phyloP scores from a whole-genome alignment of 2,113 vertebrate genomes.

The Carlito syrichta region DNA sequence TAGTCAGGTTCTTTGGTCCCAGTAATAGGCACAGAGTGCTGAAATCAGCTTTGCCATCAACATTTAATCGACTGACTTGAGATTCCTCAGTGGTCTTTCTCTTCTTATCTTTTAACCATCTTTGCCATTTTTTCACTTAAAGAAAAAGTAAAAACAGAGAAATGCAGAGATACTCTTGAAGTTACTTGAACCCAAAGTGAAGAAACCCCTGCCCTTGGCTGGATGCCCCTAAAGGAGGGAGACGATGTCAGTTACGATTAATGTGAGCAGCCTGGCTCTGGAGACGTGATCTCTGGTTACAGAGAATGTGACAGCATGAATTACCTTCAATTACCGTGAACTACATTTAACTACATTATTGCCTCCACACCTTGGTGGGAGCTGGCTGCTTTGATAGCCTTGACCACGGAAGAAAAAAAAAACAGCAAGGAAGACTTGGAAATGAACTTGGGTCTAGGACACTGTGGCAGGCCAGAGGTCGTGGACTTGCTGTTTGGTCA shows the following conservation, averaged over 20 bases:
- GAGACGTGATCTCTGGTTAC: slow-evolving; percentile 80
- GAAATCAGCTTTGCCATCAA: slow-evolving; percentile 5
- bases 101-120: slow-evolving; percentile 18
- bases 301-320: slow-evolving; percentile 83
- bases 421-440: neutral
- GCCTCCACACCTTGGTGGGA: slow-evolving; percentile 75
- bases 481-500: neutral
- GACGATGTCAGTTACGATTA: slow-evolving; percentile 82
- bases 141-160: slow-evolving; percentile 27
- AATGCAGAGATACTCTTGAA: slow-evolving; percentile 34
- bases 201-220: slow-evolving; percentile 49
- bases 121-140: slow-evolving; percentile 27
- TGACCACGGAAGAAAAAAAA: slow-evolving; percentile 45
- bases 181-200: slow-evolving; percentile 67
- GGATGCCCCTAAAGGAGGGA: slow-evolving; percentile 76
- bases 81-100: slow-evolving; percentile 15
- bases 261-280: slow-evolving; percentile 72
- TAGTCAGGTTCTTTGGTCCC: neutral
- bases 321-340: slow-evolving; percentile 84
- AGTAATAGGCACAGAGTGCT: neutral
- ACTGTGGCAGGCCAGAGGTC: neutral
- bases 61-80: neutral
- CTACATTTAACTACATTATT: slow-evolving; percentile 69
- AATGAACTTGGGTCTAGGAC: slow-evolving; percentile 34
- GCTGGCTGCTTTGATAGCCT: slow-evolving; percentile 65